These are phyloP conservation scores for Diabrotica undecimpunctata DNA, from an alignment of 1,140 invertebrate species.

Conservation along the genomic window DNA sequence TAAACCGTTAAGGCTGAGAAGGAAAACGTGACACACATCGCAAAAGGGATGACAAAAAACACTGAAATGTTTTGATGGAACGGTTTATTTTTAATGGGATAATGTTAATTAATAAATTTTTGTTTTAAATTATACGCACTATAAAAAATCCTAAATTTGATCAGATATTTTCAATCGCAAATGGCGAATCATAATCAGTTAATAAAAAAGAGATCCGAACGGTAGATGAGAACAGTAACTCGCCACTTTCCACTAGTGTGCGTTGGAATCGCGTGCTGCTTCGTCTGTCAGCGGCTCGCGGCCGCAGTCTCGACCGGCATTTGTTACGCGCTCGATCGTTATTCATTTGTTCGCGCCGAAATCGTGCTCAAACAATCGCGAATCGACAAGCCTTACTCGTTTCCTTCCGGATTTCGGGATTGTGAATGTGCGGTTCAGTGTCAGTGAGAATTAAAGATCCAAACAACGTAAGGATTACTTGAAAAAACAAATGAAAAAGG, in stretches of 20 bases:
- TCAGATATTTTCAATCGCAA: no score
- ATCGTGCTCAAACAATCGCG: constrained; percentile 27
- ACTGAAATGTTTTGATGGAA: no score
- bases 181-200: no score
- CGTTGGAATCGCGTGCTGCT: constrained; percentile 14
- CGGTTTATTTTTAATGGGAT: no score
- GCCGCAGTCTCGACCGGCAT: constrained; percentile 29
- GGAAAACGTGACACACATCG: no score
- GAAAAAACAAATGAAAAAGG: no score
- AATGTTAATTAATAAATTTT: no score
- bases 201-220: constrained; percentile 22
- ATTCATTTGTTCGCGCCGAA: constrained; percentile 26
- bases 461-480: no score
- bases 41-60: no score
- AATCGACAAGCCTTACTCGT: neutral
- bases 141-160: no score
- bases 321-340: constrained; percentile 25
- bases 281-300: constrained; percentile 24
- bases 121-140: no score
- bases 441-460: neutral
- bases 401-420: constrained; percentile 1
- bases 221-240: constrained; percentile 22
- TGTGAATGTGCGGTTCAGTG: neutral
- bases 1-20: no score
- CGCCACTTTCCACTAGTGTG: constrained; percentile 21